Percentiles rank a stretch among this genome's conserved stretches.
These are phyloP conservation scores for Vultur gryphus DNA, from an alignment of 2,797 vertebrate genomes.

Conservation along the genomic window DNA sequence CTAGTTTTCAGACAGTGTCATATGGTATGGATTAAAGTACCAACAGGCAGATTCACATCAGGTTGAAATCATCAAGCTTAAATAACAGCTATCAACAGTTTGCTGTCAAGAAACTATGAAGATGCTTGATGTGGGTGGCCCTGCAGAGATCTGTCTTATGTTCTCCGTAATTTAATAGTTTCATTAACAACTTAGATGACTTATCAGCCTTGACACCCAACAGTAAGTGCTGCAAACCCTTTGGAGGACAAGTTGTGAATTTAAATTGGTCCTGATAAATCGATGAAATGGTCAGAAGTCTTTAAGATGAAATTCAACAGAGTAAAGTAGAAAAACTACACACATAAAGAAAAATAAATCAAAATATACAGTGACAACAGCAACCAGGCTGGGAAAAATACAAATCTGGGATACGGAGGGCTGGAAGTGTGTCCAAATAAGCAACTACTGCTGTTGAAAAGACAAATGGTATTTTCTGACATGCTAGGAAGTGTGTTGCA, in stretches of 20 bases:
- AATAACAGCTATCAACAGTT: constrained; percentile 4
- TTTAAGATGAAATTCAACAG: not conserved
- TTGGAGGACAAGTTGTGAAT: not conserved
- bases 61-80: constrained; percentile 21
- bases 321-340: not conserved
- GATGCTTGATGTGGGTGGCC: not conserved
- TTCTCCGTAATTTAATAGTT: constrained; percentile 5
- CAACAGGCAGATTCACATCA: constrained; percentile 11
- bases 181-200: constrained; percentile 6
- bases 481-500: not conserved
- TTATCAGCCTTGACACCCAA: constrained; percentile 21
- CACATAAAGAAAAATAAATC: not conserved
- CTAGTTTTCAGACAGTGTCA: not conserved
- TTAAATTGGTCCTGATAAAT: constrained; percentile 5
- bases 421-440: not conserved
- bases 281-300: not conserved
- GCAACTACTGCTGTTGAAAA: not conserved
- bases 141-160: not conserved
- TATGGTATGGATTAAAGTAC: not conserved
- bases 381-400: not conserved
- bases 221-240: not conserved
- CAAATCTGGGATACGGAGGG: not conserved
- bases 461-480: not conserved
- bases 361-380: not conserved
- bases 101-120: not conserved